phyloP scores from a whole-genome alignment of 2,888 invertebrate species.

The Tortricodes alternella region DNA sequence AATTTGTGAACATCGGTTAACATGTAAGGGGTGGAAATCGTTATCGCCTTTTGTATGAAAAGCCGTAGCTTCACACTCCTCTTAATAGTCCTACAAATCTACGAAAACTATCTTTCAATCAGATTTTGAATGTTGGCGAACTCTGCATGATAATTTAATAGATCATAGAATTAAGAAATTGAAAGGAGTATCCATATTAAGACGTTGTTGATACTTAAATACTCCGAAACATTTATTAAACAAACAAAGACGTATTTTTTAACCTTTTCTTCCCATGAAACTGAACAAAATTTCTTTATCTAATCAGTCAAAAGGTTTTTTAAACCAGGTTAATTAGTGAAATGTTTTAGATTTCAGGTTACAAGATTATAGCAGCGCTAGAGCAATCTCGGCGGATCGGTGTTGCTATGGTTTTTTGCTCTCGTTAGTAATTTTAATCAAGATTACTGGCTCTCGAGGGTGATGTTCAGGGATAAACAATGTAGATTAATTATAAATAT shows the following conservation, averaged over 20 bases:
- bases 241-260: background rate
- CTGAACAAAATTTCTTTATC: conserved; percentile 3
- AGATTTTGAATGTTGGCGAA: too few species aligned
- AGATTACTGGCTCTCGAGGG: conserved; percentile 42
- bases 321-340: conserved; percentile 49
- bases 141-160: too few species aligned
- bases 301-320: conserved; percentile 15
- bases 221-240: too few species aligned
- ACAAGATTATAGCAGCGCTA: conserved; percentile 74
- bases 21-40: too few species aligned
- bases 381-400: conserved; percentile 52
- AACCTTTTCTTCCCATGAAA: background rate
- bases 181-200: too few species aligned
- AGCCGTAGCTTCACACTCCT: too few species aligned
- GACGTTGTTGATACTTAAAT: too few species aligned
- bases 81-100: too few species aligned
- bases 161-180: too few species aligned
- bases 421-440: conserved; percentile 55
- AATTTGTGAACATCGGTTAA: too few species aligned
- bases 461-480: conserved; percentile 42
- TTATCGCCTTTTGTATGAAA: too few species aligned
- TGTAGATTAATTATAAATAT: conserved; percentile 42
- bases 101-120: too few species aligned
- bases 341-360: conserved; percentile 76
- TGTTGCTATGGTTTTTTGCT: conserved; percentile 54